These are phyloP conservation scores for Nothoprocta pentlandii DNA, from an alignment of 2,113 vertebrate species.

Conservation along the genomic window DNA sequence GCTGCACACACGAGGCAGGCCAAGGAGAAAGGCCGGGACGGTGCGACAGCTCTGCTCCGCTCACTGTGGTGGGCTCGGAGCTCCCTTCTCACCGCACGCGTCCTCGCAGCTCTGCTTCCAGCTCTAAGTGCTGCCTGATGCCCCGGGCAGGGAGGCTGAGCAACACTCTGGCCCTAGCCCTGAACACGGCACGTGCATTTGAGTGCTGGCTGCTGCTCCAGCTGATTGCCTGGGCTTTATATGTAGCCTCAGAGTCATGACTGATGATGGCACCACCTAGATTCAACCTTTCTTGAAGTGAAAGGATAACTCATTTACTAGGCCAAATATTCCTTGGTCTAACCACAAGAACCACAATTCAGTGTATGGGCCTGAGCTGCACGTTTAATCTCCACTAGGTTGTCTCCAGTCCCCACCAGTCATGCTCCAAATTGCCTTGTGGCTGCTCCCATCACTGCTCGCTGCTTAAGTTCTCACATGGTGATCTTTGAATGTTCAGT, in stretches of 20 bases:
- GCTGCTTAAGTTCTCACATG: slow-evolving; percentile 20
- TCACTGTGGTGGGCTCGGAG: rapidly evolving
- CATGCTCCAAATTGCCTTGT: background rate
- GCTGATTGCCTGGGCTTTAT: rapidly evolving
- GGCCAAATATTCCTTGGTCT: background rate
- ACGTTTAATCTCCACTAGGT: background rate
- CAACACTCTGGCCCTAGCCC: rapidly evolving
- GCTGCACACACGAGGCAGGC: rapidly evolving
- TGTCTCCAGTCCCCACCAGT: background rate
- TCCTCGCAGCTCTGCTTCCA: background rate
- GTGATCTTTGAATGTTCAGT: slow-evolving; percentile 40
- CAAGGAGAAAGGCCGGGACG: too few relatives aligned
- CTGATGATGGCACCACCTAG: rapidly evolving
- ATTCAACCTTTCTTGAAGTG: background rate
- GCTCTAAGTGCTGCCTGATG: rapidly evolving
- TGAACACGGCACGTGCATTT: background rate
- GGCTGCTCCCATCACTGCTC: background rate
- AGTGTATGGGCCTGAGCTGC: background rate
- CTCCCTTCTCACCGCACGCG: background rate
- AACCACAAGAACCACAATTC: background rate
- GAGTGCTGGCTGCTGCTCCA: background rate
- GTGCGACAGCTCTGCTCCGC: background rate
- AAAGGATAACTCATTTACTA: background rate
- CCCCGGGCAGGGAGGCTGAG: background rate
- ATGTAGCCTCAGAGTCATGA: background rate